Evolutionary conservation across 2,113 vertebrate species (phyloP).

Genomic region (Ctenomys sociabilis): DNA sequence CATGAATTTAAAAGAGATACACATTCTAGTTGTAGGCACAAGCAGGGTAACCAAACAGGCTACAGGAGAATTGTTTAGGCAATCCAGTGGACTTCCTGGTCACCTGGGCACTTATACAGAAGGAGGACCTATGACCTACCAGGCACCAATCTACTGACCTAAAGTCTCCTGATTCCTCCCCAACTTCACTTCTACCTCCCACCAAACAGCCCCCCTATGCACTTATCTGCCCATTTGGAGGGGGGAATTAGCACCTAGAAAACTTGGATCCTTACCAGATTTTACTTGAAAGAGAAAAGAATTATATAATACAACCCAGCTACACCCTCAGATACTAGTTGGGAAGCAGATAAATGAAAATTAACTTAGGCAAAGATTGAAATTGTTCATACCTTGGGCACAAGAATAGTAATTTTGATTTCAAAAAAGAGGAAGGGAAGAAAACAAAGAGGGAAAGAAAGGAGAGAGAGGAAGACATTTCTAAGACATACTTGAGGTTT

Average conservation of each 20-base stretch:
- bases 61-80: background rate
- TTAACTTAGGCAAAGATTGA: background rate
- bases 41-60: background rate
- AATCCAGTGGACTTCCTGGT: background rate
- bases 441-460: background rate
- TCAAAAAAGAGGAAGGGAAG: background rate
- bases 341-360: constrained; percentile 28
- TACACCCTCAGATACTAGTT: constrained; percentile 10
- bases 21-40: constrained; percentile 17
- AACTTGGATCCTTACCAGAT: background rate
- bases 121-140: background rate
- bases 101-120: background rate
- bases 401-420: constrained; percentile 18
- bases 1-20: constrained; percentile 15
- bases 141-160: background rate
- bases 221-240: background rate
- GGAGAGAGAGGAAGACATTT: background rate
- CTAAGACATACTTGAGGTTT: background rate
- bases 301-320: constrained; percentile 25
- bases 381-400: constrained; percentile 46
- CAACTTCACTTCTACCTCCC: background rate
- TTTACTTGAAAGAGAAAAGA: constrained; percentile 32
- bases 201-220: background rate
- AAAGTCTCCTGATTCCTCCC: background rate
- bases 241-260: background rate